These are phyloP conservation scores for Melanogrammus aeglefinus DNA, from an alignment of 2,797 vertebrate genomes.

Conservation along the genomic window DNA sequence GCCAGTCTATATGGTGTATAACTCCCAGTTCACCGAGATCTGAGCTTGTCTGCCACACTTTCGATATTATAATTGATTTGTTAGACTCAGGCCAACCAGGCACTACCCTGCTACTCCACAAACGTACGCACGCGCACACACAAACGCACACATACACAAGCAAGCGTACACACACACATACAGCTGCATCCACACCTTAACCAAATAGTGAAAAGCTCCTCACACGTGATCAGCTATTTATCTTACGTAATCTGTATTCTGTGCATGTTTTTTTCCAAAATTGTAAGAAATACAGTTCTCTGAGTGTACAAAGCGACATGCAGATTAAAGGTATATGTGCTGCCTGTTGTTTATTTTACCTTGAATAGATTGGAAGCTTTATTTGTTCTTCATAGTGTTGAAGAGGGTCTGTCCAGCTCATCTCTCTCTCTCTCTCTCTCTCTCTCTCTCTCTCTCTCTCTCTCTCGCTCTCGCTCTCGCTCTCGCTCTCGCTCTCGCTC, in stretches of 20 bases:
- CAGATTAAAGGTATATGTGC: background rate
- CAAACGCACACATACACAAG: background rate
- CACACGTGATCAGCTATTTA: background rate
- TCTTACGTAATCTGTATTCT: background rate
- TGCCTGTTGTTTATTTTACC: background rate
- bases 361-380: background rate
- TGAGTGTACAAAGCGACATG: background rate
- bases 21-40: too few relatives aligned
- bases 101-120: too few relatives aligned
- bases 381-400: background rate
- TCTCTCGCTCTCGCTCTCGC: constrained; percentile 8
- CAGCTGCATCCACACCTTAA: background rate
- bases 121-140: background rate
- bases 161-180: background rate
- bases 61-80: too few relatives aligned
- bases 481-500: constrained; percentile 7
- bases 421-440: background rate
- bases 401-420: background rate
- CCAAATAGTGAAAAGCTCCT: background rate
- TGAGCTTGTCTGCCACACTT: too few relatives aligned
- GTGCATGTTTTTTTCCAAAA: background rate
- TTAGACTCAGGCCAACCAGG: too few relatives aligned
- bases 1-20: too few relatives aligned
- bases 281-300: background rate
- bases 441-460: constrained; percentile 1